Conservation (phyloP, 1,140 invertebrate species). For the Drepana arcuata region DNA sequence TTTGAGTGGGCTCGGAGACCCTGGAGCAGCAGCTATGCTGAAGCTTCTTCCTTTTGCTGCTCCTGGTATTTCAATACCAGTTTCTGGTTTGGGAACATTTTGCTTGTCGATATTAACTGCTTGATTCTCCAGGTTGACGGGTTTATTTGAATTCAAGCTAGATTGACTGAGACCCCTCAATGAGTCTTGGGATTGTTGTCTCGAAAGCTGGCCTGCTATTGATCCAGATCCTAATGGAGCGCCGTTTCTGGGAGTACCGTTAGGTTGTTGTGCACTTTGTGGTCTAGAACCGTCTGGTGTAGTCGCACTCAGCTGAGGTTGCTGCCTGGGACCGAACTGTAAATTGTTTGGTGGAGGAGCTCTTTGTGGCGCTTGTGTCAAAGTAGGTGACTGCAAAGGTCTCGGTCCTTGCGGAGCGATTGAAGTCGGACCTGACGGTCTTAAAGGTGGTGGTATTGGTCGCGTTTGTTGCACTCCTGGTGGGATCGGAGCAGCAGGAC, state of each 20-base stretch:
- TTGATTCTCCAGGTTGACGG: constrained; percentile 64
- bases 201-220: constrained; percentile 32
- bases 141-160: constrained; percentile 38
- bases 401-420: constrained; percentile 41
- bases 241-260: constrained; percentile 35
- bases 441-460: constrained; percentile 18
- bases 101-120: constrained; percentile 32
- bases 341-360: constrained; percentile 51
- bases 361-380: constrained; percentile 33
- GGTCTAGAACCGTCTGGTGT: constrained; percentile 38
- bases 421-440: constrained; percentile 41
- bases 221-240: constrained; percentile 10
- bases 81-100: constrained; percentile 38
- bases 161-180: constrained; percentile 41
- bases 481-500: constrained; percentile 28
- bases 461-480: constrained; percentile 35
- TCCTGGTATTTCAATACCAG: constrained; percentile 39
- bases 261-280: constrained; percentile 28
- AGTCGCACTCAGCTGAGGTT: constrained; percentile 30
- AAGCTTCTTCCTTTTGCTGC: constrained; percentile 62
- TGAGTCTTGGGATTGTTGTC: constrained; percentile 59
- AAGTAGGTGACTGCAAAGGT: constrained; percentile 41
- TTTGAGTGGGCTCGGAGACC: constrained; percentile 54
- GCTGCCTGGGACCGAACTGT: constrained; percentile 59
- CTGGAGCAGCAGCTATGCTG: constrained; percentile 65